Evolutionary conservation across 2,888 invertebrate genomes (phyloP), one percentile per base, ranked within the genome.

Genomic region (Arctia plantaginis): DNA sequence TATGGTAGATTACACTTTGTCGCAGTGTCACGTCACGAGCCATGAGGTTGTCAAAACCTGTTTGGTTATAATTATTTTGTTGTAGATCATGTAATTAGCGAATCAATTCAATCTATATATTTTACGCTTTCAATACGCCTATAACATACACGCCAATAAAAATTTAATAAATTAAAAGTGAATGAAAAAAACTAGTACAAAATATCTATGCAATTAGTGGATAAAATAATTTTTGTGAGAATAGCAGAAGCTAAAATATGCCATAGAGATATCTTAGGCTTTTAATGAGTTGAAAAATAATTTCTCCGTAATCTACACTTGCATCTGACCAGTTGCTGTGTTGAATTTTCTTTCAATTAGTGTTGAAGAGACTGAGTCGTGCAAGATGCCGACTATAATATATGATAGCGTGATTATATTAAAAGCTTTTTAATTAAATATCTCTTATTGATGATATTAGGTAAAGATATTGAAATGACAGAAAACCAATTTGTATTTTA

Each of bases 81-180:
- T 15, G 30, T 55, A 35, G n/a, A 67, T 23, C 65, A 72, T 73
- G 73, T 74, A 83, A 81, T 66, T 55, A 75, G 73, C 73, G 35
- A 69, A 73, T 71, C 72, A 76, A 78, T 80, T 82, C 62, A 71
- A 76, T 75, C 73, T 73, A 75, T 78, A 74, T 74, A 83, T 84
- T 84, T 73, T 74, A 82, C 79, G 82, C 83, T 80, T 83, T 83
- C 76, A 73, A 23, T 47, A 71, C 35, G 77, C 73, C 76, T 81
- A 69, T 68, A 66, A 75, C 66, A 74, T 74, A 76, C 65, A 76
- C 77, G 76, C 72, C 44, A 71, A 77, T 73, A 78, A 74, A 75
- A 55, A 74, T 73, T 55, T 39, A 79, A 73, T 73, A 71, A 64
- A 62, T 59, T 67, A 68, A 18, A 51, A 35, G 72, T 51, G 69